These are phyloP conservation scores for Jaculus jaculus DNA, from an alignment of 2,113 vertebrate genomes.

Conservation along the genomic window DNA sequence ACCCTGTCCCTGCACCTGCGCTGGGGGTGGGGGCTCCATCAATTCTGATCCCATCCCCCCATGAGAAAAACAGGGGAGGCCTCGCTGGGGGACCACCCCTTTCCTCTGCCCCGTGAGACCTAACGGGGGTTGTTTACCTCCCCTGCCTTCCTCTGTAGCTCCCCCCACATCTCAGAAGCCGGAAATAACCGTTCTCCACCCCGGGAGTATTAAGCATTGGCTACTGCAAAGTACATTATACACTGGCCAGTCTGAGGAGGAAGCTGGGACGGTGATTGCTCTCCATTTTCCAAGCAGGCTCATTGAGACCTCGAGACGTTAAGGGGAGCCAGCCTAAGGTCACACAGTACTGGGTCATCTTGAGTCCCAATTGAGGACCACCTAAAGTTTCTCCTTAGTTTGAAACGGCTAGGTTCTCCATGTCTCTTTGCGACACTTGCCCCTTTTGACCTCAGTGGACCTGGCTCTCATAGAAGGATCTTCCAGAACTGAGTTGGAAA, in stretches of 20 bases:
- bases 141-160: not conserved
- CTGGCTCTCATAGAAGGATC: not conserved
- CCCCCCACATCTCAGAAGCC: not conserved
- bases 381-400: not conserved
- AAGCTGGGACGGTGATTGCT: not conserved
- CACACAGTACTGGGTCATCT: not conserved
- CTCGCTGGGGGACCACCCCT: not conserved
- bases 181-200: constrained; percentile 41
- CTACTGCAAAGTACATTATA: not conserved
- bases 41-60: not conserved
- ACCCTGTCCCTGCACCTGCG: not conserved
- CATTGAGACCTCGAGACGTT: constrained; percentile 16
- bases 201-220: not conserved
- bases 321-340: not conserved
- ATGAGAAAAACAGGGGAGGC: not conserved
- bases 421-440: not conserved
- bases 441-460: not conserved
- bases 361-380: too few relatives aligned
- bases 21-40: not conserved
- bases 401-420: not conserved
- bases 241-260: not conserved
- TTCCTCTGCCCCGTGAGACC: not conserved
- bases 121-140: not conserved
- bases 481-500: not conserved
- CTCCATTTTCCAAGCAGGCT: constrained; percentile 34